A percentile compares a stretch with the other conserved stretches of the same genome.
Evolutionary conservation across 2,113 vertebrate species (phyloP).

Genomic region (Ceratotherium simum): DNA sequence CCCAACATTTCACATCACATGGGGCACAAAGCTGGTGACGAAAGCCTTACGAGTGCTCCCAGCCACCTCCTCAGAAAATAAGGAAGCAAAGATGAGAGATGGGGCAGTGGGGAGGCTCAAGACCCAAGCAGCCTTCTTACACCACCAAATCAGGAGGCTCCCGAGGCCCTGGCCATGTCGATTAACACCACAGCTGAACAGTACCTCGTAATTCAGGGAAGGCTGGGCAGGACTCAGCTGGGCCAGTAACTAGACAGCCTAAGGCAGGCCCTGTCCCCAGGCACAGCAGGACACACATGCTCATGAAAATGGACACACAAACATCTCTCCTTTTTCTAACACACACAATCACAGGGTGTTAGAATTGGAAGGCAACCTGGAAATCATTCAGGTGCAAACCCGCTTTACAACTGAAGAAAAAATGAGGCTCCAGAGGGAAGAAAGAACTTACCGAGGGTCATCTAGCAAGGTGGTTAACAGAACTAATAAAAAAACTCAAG

Average conservation of each 20-base stretch:
- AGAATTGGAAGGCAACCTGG: neutral
- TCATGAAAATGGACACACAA: neutral
- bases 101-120: neutral
- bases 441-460: neutral
- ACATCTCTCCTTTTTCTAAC: neutral
- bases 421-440: neutral
- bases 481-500: neutral
- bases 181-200: neutral
- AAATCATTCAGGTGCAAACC: neutral
- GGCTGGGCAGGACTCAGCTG: too few relatives aligned
- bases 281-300: neutral
- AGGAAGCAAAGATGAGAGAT: neutral
- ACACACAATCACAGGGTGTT: neutral
- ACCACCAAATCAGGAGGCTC: neutral
- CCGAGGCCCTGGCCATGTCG: rapidly evolving
- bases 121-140: neutral
- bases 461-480: neutral
- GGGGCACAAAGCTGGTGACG: neutral
- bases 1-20: neutral
- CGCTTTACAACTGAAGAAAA: neutral
- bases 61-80: neutral
- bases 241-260: neutral
- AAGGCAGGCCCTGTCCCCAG: neutral
- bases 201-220: too few relatives aligned
- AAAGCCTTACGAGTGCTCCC: neutral